phyloP scores from a whole-genome alignment of 2,888 invertebrate genomes.

The Dinocampus coccinellae region DNA sequence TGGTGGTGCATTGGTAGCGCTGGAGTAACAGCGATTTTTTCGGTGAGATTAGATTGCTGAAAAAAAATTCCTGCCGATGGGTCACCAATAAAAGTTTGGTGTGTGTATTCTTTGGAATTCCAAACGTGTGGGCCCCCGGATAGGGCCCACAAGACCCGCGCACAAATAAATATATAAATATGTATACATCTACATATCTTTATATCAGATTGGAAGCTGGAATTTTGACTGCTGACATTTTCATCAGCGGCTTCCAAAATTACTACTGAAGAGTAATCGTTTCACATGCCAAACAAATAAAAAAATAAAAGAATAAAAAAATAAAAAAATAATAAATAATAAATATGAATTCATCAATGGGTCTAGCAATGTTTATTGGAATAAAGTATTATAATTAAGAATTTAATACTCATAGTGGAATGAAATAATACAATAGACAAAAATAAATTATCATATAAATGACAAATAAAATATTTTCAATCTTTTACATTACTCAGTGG shows the following conservation, averaged over 20 bases:
- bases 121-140: conserved; percentile 17
- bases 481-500: no score
- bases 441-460: no score
- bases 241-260: conserved; percentile 23
- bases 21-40: conserved; percentile 25
- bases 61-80: conserved; percentile 26
- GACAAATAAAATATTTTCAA: not conserved
- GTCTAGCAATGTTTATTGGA: no score
- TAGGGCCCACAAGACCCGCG: conserved; percentile 1
- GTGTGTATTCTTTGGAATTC: conserved; percentile 21
- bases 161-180: not conserved
- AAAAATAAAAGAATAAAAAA: no score
- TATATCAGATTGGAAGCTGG: conserved; percentile 39
- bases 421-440: no score
- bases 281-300: not conserved
- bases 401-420: no score
- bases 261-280: conserved; percentile 15
- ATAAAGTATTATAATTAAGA: no score
- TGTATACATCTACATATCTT: conserved; percentile 3
- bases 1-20: conserved; percentile 21
- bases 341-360: not conserved
- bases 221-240: conserved; percentile 40
- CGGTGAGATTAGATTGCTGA: conserved; percentile 31
- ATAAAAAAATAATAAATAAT: no score
- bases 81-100: conserved; percentile 27